These are phyloP conservation scores for Brachionus sp. DNA, from an alignment of 1,140 invertebrate genomes.

Conservation along the genomic window DNA sequence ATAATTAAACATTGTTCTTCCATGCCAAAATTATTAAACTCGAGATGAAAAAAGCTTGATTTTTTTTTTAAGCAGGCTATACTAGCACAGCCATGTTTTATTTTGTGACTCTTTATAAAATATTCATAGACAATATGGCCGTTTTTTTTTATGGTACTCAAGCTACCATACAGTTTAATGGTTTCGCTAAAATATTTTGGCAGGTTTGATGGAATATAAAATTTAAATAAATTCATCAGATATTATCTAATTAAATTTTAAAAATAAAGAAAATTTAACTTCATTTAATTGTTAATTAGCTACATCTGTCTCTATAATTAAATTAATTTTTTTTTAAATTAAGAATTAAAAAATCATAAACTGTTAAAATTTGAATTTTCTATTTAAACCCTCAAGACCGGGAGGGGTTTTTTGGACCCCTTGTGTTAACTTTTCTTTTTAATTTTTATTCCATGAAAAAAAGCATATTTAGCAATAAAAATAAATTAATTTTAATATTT, in stretches of 20 bases:
- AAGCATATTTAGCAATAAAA: too few species aligned
- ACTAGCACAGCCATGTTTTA: background rate
- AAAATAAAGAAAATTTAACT: background rate
- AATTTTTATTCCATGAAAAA: too few species aligned
- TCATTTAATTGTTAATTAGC: too few species aligned
- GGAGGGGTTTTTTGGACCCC: too few species aligned
- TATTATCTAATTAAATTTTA: background rate
- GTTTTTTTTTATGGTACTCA: background rate
- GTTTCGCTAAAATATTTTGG: background rate
- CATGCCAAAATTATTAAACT: background rate
- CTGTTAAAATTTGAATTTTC: too few species aligned
- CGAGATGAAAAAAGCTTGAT: background rate
- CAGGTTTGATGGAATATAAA: background rate
- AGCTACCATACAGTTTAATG: background rate
- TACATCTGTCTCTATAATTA: too few species aligned
- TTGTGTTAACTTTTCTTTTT: too few species aligned
- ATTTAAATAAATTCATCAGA: background rate
- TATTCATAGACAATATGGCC: background rate
- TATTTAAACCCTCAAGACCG: too few species aligned
- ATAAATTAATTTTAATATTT: too few species aligned
- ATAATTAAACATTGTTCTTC: background rate
- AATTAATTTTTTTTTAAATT: too few species aligned
- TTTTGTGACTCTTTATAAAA: background rate
- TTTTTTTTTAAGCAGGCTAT: background rate
- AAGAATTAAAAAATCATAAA: too few species aligned